A percentile compares a stretch with the other conserved stretches of the same genome.
phyloP scores from a whole-genome alignment of 2,888 invertebrate genomes.

The Trypoxylon attenuatum region DNA sequence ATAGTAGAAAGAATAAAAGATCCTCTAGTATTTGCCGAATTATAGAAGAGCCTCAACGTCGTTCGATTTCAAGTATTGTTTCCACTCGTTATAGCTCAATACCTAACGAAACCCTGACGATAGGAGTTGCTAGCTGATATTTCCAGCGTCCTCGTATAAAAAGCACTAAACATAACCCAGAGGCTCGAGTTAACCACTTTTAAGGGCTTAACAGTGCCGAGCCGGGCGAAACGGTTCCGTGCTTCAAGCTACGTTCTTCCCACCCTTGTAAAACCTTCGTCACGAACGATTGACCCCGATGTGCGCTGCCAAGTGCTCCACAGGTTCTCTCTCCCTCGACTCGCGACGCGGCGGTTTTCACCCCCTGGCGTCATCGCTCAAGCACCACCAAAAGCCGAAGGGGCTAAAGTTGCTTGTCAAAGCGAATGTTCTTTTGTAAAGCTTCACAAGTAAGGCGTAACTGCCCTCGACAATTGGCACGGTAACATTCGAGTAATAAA shows the following conservation, averaged over 20 bases:
- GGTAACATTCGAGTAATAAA: too few species aligned
- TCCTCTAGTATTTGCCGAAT: too few species aligned
- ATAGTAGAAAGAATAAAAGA: too few species aligned
- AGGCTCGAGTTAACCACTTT: constrained; percentile 38
- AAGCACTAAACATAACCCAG: constrained; percentile 29
- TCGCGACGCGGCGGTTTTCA: constrained; percentile 36
- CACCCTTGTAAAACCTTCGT: constrained; percentile 48
- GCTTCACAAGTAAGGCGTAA: neutral
- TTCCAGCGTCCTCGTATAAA: too few species aligned
- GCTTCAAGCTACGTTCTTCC: constrained; percentile 31
- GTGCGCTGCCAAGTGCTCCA: constrained; percentile 51
- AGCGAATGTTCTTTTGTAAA: constrained; percentile 13
- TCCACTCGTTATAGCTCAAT: too few species aligned
- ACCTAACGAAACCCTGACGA: too few species aligned
- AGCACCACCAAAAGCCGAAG: constrained; percentile 27
- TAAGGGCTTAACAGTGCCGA: constrained; percentile 35
- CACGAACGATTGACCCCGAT: constrained; percentile 52
- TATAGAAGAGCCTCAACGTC: too few species aligned
- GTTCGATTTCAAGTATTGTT: too few species aligned
- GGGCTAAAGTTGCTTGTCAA: constrained; percentile 31
- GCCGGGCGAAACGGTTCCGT: constrained; percentile 20
- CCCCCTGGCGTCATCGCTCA: constrained; percentile 41
- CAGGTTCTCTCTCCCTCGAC: constrained; percentile 51
- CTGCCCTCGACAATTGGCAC: too few species aligned
- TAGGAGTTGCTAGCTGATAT: too few species aligned